Percentiles rank a stretch among this genome's conserved stretches.
Conservation (phyloP, 2,888 invertebrate genomes). For the Archaeoteleia sp. region DNA sequence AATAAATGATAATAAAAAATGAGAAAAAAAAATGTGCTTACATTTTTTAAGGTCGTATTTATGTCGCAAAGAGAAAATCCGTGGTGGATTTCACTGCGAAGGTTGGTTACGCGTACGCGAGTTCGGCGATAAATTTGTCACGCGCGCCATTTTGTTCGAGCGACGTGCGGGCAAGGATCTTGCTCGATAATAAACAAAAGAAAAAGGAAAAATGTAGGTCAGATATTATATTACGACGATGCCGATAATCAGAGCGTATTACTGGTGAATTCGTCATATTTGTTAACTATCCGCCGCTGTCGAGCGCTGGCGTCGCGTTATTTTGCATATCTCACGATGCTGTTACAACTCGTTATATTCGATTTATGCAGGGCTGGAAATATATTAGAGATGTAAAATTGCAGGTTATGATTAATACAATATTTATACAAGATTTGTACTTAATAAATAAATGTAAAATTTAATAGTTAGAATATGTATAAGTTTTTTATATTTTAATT, state of each 20-base stretch:
- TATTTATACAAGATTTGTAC: too few species aligned
- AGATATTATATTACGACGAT: conserved; percentile 22
- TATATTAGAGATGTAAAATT: too few species aligned
- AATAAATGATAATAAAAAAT: too few species aligned
- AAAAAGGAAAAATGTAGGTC: conserved; percentile 28
- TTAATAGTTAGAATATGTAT: too few species aligned
- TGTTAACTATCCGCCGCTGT: neutral
- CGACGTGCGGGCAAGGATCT: conserved; percentile 12
- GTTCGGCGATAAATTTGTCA: neutral
- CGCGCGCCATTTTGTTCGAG: neutral
- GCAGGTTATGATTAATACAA: too few species aligned
- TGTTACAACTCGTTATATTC: too few species aligned
- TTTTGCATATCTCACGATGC: too few species aligned
- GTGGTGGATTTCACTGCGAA: conserved; percentile 46
- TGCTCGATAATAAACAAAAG: conserved; percentile 7
- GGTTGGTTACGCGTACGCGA: conserved; percentile 15
- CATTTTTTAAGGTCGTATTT: too few species aligned
- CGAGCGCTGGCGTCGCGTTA: neutral
- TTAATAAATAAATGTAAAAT: too few species aligned
- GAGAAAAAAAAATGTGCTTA: too few species aligned
- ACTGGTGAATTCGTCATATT: conserved; percentile 5
- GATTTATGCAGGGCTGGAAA: conserved; percentile 1
- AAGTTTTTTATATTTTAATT: too few species aligned
- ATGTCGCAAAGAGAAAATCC: conserved; percentile 5
- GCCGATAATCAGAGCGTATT: conserved; percentile 18